These are phyloP conservation scores for Empidonax alnorum DNA, from an alignment of 2,113 vertebrate genomes.

Conservation along the genomic window DNA sequence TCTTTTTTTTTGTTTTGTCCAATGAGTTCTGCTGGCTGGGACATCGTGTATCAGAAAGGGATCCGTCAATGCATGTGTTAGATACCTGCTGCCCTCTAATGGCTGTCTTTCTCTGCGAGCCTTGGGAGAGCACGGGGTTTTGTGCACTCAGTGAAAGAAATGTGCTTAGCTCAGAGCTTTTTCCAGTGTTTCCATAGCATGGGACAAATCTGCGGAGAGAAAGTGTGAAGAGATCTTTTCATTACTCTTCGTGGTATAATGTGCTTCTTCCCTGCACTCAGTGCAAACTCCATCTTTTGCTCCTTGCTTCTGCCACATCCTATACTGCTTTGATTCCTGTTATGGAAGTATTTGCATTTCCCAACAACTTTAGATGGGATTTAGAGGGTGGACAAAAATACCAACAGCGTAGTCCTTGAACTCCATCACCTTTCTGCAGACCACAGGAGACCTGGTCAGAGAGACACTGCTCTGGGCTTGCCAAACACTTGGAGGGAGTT, in stretches of 20 bases:
- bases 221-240: neutral
- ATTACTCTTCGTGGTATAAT: neutral
- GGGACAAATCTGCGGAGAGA: neutral
- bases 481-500: neutral
- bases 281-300: neutral
- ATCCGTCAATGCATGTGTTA: neutral
- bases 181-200: neutral
- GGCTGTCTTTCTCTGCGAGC: neutral
- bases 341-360: neutral
- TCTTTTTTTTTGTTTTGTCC: too few species aligned
- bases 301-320: neutral
- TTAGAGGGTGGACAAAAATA: neutral
- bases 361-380: neutral
- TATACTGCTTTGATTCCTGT: neutral
- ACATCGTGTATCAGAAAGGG: neutral
- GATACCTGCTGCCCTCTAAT: slow-evolving; percentile 75
- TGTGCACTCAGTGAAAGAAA: neutral
- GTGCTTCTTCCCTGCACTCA: neutral
- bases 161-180: neutral
- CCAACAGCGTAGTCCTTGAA: neutral
- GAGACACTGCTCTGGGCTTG: neutral
- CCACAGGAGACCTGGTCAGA: neutral
- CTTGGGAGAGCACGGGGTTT: neutral
- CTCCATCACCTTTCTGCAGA: neutral
- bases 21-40: neutral